Evolutionary conservation across 2,797 vertebrate genomes (phyloP).

Genomic region (Tinamus major): DNA sequence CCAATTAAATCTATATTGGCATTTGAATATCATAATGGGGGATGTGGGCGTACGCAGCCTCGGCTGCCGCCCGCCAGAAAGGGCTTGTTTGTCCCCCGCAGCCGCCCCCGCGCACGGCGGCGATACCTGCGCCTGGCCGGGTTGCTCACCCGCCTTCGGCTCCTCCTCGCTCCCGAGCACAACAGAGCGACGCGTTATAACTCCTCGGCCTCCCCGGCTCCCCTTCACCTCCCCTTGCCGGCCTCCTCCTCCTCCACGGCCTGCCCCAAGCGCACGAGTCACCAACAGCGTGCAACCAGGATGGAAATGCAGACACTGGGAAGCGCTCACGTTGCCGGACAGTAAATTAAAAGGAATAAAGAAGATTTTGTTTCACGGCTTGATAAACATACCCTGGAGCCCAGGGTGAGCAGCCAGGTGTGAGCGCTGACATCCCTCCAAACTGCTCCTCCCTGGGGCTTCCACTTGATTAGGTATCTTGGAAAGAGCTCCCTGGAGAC

Average conservation of each 20-base stretch:
- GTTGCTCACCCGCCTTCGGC: too few species aligned
- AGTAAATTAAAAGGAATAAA: background rate
- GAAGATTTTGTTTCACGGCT: background rate
- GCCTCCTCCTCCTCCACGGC: background rate
- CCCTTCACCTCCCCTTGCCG: background rate
- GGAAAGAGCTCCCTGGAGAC: background rate
- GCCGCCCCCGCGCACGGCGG: conserved; percentile 60
- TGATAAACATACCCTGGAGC: too few species aligned
- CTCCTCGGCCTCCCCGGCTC: rapidly evolving
- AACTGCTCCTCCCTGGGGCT: rapidly evolving
- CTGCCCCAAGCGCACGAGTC: background rate
- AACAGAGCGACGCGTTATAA: background rate
- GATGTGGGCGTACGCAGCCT: conserved; percentile 68
- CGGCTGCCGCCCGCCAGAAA: conserved; percentile 42
- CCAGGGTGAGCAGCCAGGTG: rapidly evolving
- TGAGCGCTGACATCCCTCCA: rapidly evolving
- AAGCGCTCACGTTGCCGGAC: background rate
- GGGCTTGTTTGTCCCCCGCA: conserved; percentile 7
- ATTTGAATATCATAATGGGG: conserved; percentile 75
- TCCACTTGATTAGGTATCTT: background rate
- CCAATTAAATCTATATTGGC: conserved; percentile 77
- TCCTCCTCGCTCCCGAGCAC: background rate
- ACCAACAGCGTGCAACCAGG: too few species aligned
- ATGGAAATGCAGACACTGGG: background rate
- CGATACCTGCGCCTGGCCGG: background rate